Evolutionary conservation across 1,140 invertebrate genomes (phyloP).

Genomic region (Drosophila tropicalis): DNA sequence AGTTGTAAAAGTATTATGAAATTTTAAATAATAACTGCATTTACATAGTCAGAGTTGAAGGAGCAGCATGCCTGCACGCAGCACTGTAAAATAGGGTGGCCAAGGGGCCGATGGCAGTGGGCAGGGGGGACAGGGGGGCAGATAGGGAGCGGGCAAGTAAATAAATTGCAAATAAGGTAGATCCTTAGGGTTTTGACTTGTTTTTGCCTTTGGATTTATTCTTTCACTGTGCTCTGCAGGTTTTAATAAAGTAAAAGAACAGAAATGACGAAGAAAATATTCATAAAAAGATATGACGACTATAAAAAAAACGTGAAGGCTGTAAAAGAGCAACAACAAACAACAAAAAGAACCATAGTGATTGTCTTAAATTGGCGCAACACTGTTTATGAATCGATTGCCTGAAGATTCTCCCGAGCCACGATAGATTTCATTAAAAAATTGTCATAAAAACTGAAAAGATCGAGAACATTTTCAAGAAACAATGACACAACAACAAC

Average conservation of each 20-base stretch:
- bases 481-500: too few relatives aligned
- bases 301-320: constrained; percentile 63
- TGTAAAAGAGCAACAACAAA: constrained; percentile 46
- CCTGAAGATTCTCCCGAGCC: not conserved
- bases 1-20: constrained; percentile 81
- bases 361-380: constrained; percentile 22
- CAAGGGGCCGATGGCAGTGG: not conserved
- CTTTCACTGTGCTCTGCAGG: not conserved
- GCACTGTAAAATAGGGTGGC: not conserved
- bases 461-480: not conserved
- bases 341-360: not conserved
- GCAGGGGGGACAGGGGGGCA: too few relatives aligned
- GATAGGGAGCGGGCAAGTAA: constrained; percentile 42
- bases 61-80: constrained; percentile 9
- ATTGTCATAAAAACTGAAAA: constrained; percentile 53
- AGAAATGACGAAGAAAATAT: constrained; percentile 37
- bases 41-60: constrained; percentile 46
- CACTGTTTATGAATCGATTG: constrained; percentile 32
- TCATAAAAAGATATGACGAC: constrained; percentile 65
- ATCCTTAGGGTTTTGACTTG: constrained; percentile 51
- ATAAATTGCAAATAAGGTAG: constrained; percentile 70
- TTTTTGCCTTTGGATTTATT: constrained; percentile 23
- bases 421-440: constrained; percentile 37
- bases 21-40: constrained; percentile 80
- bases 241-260: constrained; percentile 61